Conservation (phyloP, 2,797 vertebrate species). For the Tauraco hartlaubi region DNA sequence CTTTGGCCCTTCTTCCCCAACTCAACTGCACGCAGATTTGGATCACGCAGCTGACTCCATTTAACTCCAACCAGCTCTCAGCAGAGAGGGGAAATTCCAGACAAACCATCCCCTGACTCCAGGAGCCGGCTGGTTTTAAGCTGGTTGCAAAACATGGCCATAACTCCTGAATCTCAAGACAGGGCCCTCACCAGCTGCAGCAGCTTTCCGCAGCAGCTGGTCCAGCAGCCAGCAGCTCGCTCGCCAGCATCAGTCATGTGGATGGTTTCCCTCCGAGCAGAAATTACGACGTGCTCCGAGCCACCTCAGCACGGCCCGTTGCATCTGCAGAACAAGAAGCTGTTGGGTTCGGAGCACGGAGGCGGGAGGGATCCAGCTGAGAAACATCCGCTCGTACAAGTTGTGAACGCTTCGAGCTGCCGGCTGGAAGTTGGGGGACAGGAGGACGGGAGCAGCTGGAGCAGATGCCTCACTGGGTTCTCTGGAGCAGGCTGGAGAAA, state of each 20-base stretch:
- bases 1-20: not conserved
- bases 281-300: not conserved
- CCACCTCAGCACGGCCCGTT: not conserved
- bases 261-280: not conserved
- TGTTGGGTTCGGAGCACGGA: not conserved
- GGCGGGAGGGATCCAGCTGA: not conserved
- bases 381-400: not conserved
- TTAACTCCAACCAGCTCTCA: not conserved
- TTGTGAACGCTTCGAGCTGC: not conserved
- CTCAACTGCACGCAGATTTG: accelerated
- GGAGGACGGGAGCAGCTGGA: not conserved
- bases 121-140: not conserved
- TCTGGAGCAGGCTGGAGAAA: not conserved
- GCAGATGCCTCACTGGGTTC: not conserved
- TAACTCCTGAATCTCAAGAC: not conserved
- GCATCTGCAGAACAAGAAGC: not conserved
- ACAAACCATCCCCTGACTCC: accelerated
- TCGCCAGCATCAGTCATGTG: not conserved
- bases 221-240: not conserved
- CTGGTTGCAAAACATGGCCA: accelerated
- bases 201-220: not conserved
- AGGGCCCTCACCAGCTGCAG: not conserved
- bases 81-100: not conserved
- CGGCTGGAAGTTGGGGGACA: not conserved
- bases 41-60: accelerated